Evolutionary conservation across 2,113 vertebrate species (phyloP).

Genomic region (Caloenas nicobarica): DNA sequence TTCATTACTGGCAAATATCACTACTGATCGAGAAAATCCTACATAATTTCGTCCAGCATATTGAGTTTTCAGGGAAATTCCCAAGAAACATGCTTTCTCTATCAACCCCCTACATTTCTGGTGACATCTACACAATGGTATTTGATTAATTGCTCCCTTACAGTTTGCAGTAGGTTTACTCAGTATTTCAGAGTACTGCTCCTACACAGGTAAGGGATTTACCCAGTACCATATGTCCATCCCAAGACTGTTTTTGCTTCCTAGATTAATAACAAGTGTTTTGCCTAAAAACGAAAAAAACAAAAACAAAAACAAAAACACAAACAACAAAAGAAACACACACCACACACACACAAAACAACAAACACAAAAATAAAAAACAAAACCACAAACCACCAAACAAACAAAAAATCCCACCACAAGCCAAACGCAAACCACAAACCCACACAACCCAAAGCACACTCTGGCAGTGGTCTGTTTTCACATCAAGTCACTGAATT

Average conservation of each 20-base stretch:
- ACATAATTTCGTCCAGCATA: neutral
- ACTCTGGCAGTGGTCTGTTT: neutral
- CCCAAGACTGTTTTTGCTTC: neutral
- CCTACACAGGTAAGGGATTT: neutral
- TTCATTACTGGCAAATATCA: neutral
- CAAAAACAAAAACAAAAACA: rapidly evolving
- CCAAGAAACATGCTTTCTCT: neutral
- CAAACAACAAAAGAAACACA: no score
- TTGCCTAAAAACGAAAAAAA: neutral
- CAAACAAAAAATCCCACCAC: no score
- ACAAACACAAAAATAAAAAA: neutral
- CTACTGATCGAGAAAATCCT: neutral
- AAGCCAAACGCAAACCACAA: no score
- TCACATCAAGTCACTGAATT: neutral
- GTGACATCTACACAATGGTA: neutral
- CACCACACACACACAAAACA: no score
- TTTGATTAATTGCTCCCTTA: neutral
- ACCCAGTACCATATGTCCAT: neutral
- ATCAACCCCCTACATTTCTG: neutral
- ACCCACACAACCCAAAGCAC: no score
- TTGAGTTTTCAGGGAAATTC: neutral
- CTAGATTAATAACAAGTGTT: neutral
- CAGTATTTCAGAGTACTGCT: neutral
- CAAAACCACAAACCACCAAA: no score
- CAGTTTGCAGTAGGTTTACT: neutral